Percentiles rank a stretch among this genome's conserved stretches.
These are phyloP conservation scores for Ictalurus furcatus DNA, from an alignment of 2,113 vertebrate species.

Conservation along the genomic window DNA sequence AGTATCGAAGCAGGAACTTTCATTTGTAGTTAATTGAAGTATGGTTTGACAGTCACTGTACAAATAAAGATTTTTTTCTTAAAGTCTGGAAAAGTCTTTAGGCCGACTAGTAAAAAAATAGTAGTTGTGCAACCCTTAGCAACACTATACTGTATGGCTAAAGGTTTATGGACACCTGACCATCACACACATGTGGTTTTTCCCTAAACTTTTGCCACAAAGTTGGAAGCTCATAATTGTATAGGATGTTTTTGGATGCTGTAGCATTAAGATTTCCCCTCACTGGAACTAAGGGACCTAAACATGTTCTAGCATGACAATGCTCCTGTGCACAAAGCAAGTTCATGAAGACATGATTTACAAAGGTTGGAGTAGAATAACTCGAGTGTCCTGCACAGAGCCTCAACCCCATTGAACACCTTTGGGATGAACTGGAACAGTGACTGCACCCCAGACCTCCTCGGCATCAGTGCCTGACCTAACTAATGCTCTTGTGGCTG, in stretches of 20 bases:
- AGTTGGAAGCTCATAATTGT: background rate
- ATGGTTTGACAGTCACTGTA: background rate
- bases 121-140: background rate
- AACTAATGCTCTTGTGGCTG: background rate
- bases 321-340: background rate
- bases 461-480: background rate
- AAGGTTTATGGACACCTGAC: background rate
- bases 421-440: background rate
- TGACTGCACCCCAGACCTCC: background rate
- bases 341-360: background rate
- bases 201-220: background rate
- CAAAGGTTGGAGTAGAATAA: background rate
- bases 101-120: conserved; percentile 61
- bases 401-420: background rate
- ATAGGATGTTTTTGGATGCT: background rate
- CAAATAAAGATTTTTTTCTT: conserved; percentile 7
- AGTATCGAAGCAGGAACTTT: background rate
- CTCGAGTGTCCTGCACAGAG: background rate
- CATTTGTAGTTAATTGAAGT: conserved; percentile 4
- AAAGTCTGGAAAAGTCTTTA: conserved; percentile 7
- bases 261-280: background rate
- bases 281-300: background rate
- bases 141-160: background rate
- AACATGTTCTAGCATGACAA: background rate
- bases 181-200: background rate